Evolutionary conservation across 2,113 vertebrate species (phyloP).

Genomic region (Eupsittula cactorum): DNA sequence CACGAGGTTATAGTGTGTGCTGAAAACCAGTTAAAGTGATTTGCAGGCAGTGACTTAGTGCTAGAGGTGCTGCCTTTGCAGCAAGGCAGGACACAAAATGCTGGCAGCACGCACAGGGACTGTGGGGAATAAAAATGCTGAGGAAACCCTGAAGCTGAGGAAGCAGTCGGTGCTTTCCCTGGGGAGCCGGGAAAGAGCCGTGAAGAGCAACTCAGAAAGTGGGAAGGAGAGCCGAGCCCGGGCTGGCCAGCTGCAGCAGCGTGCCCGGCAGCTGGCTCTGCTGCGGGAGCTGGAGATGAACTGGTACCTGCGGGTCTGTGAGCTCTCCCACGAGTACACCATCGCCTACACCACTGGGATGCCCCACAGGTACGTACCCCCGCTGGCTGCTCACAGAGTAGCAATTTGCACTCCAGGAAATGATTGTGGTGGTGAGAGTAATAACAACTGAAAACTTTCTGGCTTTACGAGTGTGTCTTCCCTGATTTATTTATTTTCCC

Average conservation of each 20-base stretch:
- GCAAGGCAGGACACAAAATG: constrained; percentile 69
- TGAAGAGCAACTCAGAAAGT: constrained; percentile 78
- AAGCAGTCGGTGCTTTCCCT: constrained; percentile 82
- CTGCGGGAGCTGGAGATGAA: constrained; percentile 89
- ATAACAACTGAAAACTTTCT: rapidly evolving
- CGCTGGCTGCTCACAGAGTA: rapidly evolving
- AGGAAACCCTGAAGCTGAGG: constrained; percentile 74
- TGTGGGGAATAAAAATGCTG: constrained; percentile 71
- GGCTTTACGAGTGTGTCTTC: background rate
- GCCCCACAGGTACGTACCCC: constrained; percentile 86
- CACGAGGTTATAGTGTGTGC: constrained; percentile 77
- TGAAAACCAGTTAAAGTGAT: constrained; percentile 52
- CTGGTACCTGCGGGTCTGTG: constrained; percentile 89
- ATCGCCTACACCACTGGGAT: constrained; percentile 85
- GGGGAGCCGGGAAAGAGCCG: constrained; percentile 68
- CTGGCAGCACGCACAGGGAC: constrained; percentile 85
- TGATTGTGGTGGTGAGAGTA: rapidly evolving
- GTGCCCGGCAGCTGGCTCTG: constrained; percentile 77
- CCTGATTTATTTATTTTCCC: background rate
- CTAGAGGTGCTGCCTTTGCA: background rate
- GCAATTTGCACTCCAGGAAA: too few relatives aligned
- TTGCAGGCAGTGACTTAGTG: constrained; percentile 45
- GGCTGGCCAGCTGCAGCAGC: constrained; percentile 44
- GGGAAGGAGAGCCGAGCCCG: constrained; percentile 71
- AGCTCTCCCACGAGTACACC: constrained; percentile 83